Conservation (phyloP, 2,113 vertebrate genomes). For the Lophius piscatorius region DNA sequence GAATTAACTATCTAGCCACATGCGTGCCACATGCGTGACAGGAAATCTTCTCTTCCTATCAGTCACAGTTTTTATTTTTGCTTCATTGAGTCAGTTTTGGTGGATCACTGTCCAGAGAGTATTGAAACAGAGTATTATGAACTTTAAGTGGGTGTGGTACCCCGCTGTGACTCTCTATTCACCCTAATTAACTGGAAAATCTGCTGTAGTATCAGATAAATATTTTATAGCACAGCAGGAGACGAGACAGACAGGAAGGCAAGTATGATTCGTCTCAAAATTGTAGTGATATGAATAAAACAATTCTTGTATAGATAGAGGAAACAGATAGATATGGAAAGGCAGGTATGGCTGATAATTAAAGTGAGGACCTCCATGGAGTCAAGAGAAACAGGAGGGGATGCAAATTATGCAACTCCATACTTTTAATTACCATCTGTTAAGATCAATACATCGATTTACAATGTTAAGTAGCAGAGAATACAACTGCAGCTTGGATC, state of each 20-base stretch:
- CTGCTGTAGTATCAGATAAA: constrained; percentile 5
- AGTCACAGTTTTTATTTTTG: constrained; percentile 15
- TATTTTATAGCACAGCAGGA: constrained; percentile 18
- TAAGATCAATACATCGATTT: too few relatives aligned
- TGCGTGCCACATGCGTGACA: constrained; percentile 31
- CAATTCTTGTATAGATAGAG: constrained; percentile 18
- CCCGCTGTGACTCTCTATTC: constrained; percentile 22
- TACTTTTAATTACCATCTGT: too few relatives aligned
- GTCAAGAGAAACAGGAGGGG: constrained; percentile 11
- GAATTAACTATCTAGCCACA: too few relatives aligned
- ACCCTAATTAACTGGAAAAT: constrained; percentile 26
- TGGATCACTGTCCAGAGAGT: constrained; percentile 31
- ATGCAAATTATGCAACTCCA: too few relatives aligned
- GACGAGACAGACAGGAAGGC: background rate
- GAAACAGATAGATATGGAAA: constrained; percentile 3
- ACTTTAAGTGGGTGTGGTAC: constrained; percentile 17
- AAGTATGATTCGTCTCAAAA: constrained; percentile 36
- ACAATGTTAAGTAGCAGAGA: too few relatives aligned
- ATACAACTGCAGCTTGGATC: too few relatives aligned
- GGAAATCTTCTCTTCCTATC: constrained; percentile 27
- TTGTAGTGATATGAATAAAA: constrained; percentile 22
- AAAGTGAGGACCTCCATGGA: too few relatives aligned
- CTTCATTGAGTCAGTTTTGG: constrained; percentile 5
- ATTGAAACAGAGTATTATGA: constrained; percentile 21
- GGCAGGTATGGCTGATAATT: too few relatives aligned